Conservation (phyloP, 1,140 invertebrate genomes). For the Cyphomyrmex costatus region DNA sequence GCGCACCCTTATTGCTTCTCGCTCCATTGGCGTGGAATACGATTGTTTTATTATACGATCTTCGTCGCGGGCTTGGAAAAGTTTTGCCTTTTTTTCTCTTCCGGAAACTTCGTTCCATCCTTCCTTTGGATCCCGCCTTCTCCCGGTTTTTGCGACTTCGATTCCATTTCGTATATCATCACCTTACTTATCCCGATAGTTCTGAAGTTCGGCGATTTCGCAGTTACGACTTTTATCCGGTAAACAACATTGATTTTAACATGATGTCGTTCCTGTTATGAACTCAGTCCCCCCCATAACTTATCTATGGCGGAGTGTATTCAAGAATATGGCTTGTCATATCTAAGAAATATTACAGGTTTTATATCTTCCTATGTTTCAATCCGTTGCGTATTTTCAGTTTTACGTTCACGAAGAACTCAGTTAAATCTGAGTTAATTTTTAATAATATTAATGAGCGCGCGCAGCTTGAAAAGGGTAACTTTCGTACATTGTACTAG, state of each 20-base stretch:
- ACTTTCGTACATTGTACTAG: background rate
- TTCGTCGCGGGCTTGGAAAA: constrained; percentile 73
- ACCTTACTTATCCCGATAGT: constrained; percentile 60
- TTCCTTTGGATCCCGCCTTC: no score
- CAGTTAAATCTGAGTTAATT: background rate
- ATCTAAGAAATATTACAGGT: constrained; percentile 24
- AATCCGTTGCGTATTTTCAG: background rate
- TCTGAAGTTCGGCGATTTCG: constrained; percentile 41
- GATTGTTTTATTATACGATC: constrained; percentile 79
- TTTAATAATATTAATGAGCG: background rate
- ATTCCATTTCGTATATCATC: constrained; percentile 72
- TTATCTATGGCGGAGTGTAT: constrained; percentile 6
- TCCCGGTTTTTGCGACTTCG: constrained; percentile 37
- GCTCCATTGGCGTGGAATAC: constrained; percentile 75
- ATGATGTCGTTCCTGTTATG: constrained; percentile 32
- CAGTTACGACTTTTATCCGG: constrained; percentile 57
- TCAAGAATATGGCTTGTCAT: constrained; percentile 29
- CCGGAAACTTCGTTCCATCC: background rate
- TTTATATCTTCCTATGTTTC: constrained; percentile 22
- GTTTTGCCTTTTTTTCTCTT: constrained; percentile 25
- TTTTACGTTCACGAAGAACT: background rate
- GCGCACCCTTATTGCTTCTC: constrained; percentile 76
- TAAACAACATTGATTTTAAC: constrained; percentile 63
- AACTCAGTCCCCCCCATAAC: background rate
- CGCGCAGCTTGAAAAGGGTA: background rate